Evolutionary conservation across 2,113 vertebrate genomes (phyloP).

Genomic region (Carollia perspicillata): DNA sequence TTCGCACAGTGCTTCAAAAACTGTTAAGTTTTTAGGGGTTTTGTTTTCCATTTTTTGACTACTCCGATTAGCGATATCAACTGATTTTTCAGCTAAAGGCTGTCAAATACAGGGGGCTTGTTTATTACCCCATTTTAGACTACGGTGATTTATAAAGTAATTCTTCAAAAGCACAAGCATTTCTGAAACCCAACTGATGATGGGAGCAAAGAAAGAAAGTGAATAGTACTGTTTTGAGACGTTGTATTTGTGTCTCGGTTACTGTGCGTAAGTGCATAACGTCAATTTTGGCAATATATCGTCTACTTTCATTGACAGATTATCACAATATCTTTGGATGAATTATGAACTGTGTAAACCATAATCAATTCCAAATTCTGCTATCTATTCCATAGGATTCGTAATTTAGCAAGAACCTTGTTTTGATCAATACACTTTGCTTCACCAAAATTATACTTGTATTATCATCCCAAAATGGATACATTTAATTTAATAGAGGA

Average conservation of each 20-base stretch:
- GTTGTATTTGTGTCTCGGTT: not conserved
- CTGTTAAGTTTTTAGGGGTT: not conserved
- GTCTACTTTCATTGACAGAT: not conserved
- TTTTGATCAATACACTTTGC: not conserved
- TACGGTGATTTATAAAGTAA: not conserved
- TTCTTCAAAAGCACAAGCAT: not conserved
- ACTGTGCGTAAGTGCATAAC: not conserved
- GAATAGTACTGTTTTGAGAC: not conserved
- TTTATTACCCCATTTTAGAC: not conserved
- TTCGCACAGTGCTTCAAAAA: not conserved
- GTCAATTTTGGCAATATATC: not conserved
- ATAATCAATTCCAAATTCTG: not conserved
- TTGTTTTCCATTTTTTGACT: not conserved
- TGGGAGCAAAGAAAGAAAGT: not conserved
- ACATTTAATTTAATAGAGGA: not conserved
- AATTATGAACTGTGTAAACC: not conserved
- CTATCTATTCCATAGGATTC: not conserved
- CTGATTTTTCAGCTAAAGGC: not conserved
- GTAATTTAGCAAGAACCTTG: not conserved
- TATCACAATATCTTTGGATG: not conserved
- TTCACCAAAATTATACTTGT: not conserved
- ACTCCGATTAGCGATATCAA: not conserved
- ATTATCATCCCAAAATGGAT: not conserved
- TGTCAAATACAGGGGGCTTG: not conserved
- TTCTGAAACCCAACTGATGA: not conserved